phyloP scores from a whole-genome alignment of 2,797 vertebrate genomes.

The Lagorchestes hirsutus region DNA sequence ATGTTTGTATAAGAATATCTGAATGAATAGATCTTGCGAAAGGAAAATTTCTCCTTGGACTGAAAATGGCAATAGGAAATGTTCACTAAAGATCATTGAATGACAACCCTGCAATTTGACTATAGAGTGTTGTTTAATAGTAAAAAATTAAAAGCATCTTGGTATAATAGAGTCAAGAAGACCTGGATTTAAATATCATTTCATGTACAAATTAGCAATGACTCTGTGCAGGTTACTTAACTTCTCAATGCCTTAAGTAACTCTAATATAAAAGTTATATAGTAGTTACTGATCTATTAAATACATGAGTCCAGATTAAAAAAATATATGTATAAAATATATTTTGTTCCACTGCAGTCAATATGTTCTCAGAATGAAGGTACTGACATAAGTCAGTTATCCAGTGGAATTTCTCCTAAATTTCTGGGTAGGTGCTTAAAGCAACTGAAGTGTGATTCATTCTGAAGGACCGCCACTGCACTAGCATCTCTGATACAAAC shows the following conservation, averaged over 20 bases:
- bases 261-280: no score
- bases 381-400: background rate
- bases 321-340: no score
- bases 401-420: background rate
- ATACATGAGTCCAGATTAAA: background rate
- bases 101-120: no score
- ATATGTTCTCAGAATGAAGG: background rate
- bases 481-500: conserved; percentile 2
- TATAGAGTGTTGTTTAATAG: conserved; percentile 15
- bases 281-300: background rate
- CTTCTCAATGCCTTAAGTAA: no score
- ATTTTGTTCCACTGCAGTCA: background rate
- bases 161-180: no score
- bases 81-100: background rate
- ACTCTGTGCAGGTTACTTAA: no score
- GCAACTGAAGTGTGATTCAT: background rate
- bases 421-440: background rate
- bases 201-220: no score
- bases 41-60: background rate
- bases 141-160: no score
- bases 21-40: background rate
- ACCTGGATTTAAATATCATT: no score
- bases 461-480: background rate
- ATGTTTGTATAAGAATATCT: background rate
- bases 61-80: background rate